phyloP scores from a whole-genome alignment of 2,888 invertebrate genomes.

The Pharmacophagus antenor region DNA sequence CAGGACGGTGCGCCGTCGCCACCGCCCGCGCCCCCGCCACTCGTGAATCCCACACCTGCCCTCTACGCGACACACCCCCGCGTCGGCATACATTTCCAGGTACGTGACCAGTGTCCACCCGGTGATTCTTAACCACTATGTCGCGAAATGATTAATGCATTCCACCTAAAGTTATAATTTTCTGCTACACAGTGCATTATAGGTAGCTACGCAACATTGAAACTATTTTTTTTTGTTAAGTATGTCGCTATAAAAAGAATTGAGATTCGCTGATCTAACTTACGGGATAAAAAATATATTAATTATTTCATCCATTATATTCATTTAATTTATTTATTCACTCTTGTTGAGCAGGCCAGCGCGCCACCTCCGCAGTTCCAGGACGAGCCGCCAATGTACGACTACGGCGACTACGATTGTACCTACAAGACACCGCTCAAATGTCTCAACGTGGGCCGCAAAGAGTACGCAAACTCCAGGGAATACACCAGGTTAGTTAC shows the following conservation, averaged over 20 bases:
- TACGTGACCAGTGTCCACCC: constrained; percentile 31
- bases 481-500: constrained; percentile 57
- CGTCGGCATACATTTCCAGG: constrained; percentile 76
- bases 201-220: too few relatives aligned
- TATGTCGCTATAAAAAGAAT: too few relatives aligned
- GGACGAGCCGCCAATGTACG: constrained; percentile 66
- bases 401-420: constrained; percentile 69
- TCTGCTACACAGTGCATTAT: too few relatives aligned
- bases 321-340: not conserved
- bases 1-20: constrained; percentile 74
- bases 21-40: constrained; percentile 42
- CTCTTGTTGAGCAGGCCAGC: constrained; percentile 55
- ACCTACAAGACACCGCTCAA: constrained; percentile 61
- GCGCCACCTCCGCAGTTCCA: constrained; percentile 78
- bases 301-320: too few relatives aligned
- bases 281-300: too few relatives aligned
- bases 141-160: not conserved
- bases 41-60: constrained; percentile 35
- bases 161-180: too few relatives aligned
- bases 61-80: constrained; percentile 41
- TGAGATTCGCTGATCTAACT: too few relatives aligned
- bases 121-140: not conserved
- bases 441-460: constrained; percentile 56
- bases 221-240: too few relatives aligned
- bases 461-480: constrained; percentile 55